These are phyloP conservation scores for Drosophila subobscura DNA, from an alignment of 1,140 invertebrate genomes.

Conservation along the genomic window DNA sequence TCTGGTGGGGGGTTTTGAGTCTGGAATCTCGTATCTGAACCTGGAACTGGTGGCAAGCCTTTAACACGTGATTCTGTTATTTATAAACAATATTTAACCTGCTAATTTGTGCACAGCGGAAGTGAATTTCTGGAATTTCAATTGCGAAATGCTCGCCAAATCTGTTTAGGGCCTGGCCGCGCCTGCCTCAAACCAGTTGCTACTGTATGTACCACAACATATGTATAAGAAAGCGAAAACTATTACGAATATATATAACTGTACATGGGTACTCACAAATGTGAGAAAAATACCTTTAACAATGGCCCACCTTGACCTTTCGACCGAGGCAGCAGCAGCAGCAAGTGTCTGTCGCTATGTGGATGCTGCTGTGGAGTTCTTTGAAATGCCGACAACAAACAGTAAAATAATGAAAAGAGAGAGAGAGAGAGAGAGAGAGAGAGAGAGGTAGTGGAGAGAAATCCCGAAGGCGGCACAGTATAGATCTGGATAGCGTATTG, in stretches of 20 bases:
- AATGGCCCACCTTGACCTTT: constrained; percentile 55
- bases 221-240: too few species aligned
- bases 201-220: background rate
- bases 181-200: constrained; percentile 32
- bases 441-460: background rate
- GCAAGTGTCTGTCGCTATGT: constrained; percentile 18
- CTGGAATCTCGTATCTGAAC: too few species aligned
- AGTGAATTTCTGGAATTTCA: constrained; percentile 23
- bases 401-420: constrained; percentile 24
- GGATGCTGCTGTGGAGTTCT: constrained; percentile 23
- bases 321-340: constrained; percentile 10
- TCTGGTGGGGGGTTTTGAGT: constrained; percentile 34
- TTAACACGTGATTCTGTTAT: constrained; percentile 51
- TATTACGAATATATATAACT: too few species aligned
- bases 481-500: constrained; percentile 12
- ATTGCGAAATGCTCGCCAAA: constrained; percentile 22
- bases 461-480: constrained; percentile 20
- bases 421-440: background rate
- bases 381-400: constrained; percentile 48
- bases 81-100: constrained; percentile 38
- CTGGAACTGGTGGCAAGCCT: constrained; percentile 43
- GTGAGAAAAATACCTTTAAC: constrained; percentile 11
- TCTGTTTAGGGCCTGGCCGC: constrained; percentile 16
- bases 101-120: constrained; percentile 53
- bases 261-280: background rate